Conservation (phyloP, 1,140 invertebrate species). For the Akabosia matsudoensis region DNA sequence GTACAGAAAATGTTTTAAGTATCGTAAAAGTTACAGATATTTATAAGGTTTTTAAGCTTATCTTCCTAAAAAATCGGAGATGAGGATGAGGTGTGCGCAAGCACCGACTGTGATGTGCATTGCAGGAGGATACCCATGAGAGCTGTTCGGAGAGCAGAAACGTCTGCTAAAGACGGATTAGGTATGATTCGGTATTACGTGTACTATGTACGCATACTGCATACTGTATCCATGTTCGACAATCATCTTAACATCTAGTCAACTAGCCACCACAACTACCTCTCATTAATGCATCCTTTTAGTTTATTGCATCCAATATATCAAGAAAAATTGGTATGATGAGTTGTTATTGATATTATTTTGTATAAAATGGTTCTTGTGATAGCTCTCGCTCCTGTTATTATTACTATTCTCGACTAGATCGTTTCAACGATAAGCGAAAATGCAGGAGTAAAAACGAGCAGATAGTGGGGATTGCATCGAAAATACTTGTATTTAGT, state of each 20-base stretch:
- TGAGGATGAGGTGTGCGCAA: background rate
- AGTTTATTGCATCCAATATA: conserved; percentile 21
- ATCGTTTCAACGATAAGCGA: background rate
- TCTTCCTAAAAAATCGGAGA: no score
- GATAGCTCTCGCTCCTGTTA: conserved; percentile 16
- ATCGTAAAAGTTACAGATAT: no score
- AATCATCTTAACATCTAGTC: background rate
- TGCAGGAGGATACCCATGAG: no score
- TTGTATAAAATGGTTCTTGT: conserved; percentile 16
- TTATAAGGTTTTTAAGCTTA: no score
- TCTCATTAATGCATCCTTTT: conserved; percentile 8
- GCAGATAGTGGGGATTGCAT: background rate
- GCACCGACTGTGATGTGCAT: background rate
- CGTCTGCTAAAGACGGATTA: no score
- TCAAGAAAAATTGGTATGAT: conserved; percentile 21
- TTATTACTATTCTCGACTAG: conserved; percentile 9
- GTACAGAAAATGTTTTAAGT: no score
- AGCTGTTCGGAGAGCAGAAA: no score
- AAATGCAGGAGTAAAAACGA: background rate
- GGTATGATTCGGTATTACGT: no score
- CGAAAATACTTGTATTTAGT: no score
- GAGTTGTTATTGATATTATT: conserved; percentile 24
- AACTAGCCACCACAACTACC: background rate
- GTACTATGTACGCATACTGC: no score
- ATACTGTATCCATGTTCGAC: background rate